phyloP scores from a whole-genome alignment of 2,888 invertebrate genomes.

The Synanthedon myopaeformis region DNA sequence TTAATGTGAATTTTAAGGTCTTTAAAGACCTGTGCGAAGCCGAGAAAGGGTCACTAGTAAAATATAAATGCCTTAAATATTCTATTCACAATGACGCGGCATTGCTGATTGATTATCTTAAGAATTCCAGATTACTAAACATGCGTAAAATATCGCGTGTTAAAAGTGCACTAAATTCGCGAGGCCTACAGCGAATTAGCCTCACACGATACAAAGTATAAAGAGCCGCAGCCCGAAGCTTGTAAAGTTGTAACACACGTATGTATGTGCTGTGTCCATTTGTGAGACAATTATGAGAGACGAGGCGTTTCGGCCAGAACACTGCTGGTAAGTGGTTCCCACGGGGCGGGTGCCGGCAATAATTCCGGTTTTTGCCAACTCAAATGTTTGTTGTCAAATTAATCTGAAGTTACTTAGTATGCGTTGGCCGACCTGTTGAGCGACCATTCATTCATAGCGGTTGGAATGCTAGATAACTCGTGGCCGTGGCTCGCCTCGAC shows the following conservation, averaged over 20 bases:
- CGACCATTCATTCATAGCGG: conserved; percentile 67
- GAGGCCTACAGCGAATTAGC: conserved; percentile 29
- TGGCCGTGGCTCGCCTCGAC: conserved; percentile 57
- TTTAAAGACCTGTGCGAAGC: too few species aligned
- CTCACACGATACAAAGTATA: conserved; percentile 23
- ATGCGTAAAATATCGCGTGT: conserved; percentile 12
- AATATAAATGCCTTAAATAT: neutral
- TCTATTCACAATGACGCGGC: neutral
- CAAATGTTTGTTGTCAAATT: conserved; percentile 69
- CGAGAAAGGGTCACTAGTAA: neutral
- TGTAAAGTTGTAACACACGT: conserved; percentile 7
- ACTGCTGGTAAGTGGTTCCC: conserved; percentile 33
- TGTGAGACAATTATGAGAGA: conserved; percentile 45
- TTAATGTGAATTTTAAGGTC: too few species aligned
- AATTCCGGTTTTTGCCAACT: conserved; percentile 64
- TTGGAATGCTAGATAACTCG: conserved; percentile 64
- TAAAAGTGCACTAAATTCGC: conserved; percentile 20
- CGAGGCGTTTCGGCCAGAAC: conserved; percentile 38
- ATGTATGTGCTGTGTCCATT: conserved; percentile 10
- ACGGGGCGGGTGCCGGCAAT: conserved; percentile 54
- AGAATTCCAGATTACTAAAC: too few species aligned
- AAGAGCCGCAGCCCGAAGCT: neutral
- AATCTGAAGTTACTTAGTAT: conserved; percentile 63
- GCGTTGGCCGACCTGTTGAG: conserved; percentile 53
- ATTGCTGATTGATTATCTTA: too few species aligned